phyloP scores from a whole-genome alignment of 1,140 invertebrate genomes.

The Ganaspis sp. region DNA sequence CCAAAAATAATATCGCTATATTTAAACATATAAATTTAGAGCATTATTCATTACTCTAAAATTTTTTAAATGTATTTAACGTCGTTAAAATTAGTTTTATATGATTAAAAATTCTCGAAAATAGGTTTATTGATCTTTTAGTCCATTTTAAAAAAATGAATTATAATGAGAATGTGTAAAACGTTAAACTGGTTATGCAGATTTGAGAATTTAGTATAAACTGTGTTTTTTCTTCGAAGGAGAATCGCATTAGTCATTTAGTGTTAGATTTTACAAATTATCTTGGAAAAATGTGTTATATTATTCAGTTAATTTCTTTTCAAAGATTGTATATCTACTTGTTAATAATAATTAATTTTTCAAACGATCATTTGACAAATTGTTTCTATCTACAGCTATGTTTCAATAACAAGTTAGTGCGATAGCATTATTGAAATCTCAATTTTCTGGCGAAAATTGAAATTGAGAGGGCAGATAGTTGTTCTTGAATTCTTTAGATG shows the following conservation, averaged over 20 bases:
- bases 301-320: not conserved
- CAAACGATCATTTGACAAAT: not conserved
- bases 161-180: too few species aligned
- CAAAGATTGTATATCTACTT: not conserved
- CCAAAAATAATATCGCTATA: too few species aligned
- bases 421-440: not conserved
- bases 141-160: not conserved
- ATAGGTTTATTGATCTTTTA: not conserved
- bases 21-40: too few species aligned
- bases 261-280: not conserved
- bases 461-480: not conserved
- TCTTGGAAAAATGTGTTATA: not conserved
- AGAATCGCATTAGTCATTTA: not conserved
- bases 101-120: not conserved
- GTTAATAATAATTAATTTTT: not conserved
- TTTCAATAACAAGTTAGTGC: too few species aligned
- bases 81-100: not conserved
- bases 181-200: slow-evolving; percentile 28
- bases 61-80: not conserved
- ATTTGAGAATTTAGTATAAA: not conserved
- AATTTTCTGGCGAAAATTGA: not conserved
- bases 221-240: not conserved
- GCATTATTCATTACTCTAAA: too few species aligned
- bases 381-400: too few species aligned
- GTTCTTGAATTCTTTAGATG: slow-evolving; percentile 8